These are phyloP conservation scores for Aurelia sp. DNA, from an alignment of 30 jellyfish, hydroid and myxozoan species.

Conservation along the genomic window DNA sequence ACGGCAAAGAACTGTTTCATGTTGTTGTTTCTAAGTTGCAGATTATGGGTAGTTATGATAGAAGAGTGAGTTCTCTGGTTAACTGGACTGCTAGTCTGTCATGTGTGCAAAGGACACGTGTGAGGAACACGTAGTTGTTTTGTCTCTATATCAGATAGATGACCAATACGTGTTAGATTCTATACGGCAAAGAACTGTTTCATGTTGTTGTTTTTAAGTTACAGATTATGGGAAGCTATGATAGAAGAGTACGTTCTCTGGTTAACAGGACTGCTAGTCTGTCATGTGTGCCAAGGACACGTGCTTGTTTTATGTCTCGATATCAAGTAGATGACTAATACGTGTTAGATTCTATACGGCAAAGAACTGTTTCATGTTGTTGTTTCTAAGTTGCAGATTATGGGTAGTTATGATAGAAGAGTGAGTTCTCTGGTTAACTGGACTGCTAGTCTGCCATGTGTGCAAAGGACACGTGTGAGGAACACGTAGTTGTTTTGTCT, in stretches of 20 bases:
- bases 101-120: no score
- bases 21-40: conserved; percentile 36
- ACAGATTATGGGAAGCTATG: conserved; percentile 57
- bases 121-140: background rate
- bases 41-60: conserved; percentile 57
- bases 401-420: conserved; percentile 62
- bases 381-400: conserved; percentile 35
- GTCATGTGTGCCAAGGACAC: no score
- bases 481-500: background rate
- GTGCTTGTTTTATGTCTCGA: conserved; percentile 11
- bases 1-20: conserved; percentile 50
- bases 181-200: conserved; percentile 54
- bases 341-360: conserved; percentile 53
- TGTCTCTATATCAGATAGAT: conserved; percentile 29
- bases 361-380: conserved; percentile 55
- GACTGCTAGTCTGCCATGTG: no score
- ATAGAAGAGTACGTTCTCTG: background rate
- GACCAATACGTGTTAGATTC: conserved; percentile 38
- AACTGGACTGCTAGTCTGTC: no score
- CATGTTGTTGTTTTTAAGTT: conserved; percentile 47
- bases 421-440: background rate
- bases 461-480: no score
- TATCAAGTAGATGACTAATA: conserved; percentile 33
- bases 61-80: background rate
- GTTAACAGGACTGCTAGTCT: no score